Base-by-base conservation (phyloP, 2,888 invertebrate genomes). In the Ophion costatus region DNA sequence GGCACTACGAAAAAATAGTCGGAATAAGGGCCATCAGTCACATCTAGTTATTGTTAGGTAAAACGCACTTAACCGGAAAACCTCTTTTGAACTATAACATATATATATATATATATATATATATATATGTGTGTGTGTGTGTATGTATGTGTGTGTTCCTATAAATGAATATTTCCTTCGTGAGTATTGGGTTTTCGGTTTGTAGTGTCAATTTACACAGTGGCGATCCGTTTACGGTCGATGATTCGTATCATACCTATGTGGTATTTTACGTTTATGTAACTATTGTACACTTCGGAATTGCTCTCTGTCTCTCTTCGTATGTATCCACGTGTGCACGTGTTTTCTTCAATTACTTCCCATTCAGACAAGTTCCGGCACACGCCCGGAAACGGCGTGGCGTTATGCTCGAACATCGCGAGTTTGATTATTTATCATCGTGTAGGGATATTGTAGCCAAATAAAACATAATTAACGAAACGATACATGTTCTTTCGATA, bases 141-240 rank as follows among this genome's bases (percentile, higher is more conserved):
- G 5, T 33, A 33, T 33, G 5, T 33, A 33, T 33, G 5, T 33
- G 5, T 9, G 38, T 38, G 38, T 38, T 38, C 38, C 38, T 38
- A 38, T 1, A 7, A 5, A 51, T 51, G 51, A 14, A 69, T 61
- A 24, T 45, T 61, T 78, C 29, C 29, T n/a, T 57, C 71, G 29
- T 51, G 33, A 22, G 38, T 45, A 42, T n/a, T 61, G 24, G 51
- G 22, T 45, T 67, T 51, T 45, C 33, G 14, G 64, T 45, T 22
- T 38, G 63, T 17, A 42, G 66, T 76, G n/a, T 78, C 75, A 79
- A 82, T 84, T 84, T 84, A 84, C 82, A 82, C 59, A 78, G 20
- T 69, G n/a, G 80, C 11, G 29, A 38, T 51, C 14, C 5, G 51
- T 51, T 17, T 17, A 78, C 59, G 45, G 38, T 51, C 66, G 61